These are phyloP conservation scores for Drosophila aldrichi DNA, from an alignment of 2,888 invertebrate species.

Conservation along the genomic window DNA sequence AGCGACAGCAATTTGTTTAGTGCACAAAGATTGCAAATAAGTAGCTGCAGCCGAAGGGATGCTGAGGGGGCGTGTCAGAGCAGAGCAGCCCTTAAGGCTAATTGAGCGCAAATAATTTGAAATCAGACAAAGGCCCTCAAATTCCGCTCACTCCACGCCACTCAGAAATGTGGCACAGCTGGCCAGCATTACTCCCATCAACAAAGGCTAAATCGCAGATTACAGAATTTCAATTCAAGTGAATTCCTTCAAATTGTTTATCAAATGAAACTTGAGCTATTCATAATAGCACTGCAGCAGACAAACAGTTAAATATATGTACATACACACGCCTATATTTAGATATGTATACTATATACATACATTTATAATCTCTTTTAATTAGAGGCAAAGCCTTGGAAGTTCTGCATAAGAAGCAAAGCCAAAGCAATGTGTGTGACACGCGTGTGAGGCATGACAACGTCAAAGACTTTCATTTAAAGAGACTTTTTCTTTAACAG, in stretches of 20 bases:
- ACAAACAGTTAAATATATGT: neutral
- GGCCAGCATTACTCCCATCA: neutral
- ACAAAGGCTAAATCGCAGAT: neutral
- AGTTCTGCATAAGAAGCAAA: neutral
- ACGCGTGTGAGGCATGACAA: neutral
- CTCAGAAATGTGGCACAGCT: neutral
- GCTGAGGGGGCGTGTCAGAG: neutral
- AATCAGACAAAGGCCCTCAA: neutral
- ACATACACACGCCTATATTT: neutral
- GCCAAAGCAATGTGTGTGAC: neutral
- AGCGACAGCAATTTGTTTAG: constrained; percentile 43
- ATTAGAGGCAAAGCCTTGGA: neutral
- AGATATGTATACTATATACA: neutral
- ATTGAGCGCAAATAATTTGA: constrained; percentile 70
- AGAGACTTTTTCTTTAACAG: neutral
- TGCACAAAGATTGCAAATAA: constrained; percentile 39
- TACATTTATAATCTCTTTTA: neutral
- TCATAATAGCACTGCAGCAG: neutral
- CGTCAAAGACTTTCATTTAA: neutral
- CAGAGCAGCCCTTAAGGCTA: constrained; percentile 30
- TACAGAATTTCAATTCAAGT: neutral
- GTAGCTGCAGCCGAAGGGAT: neutral
- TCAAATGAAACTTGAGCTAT: neutral
- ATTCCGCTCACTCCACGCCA: neutral
- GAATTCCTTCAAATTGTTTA: neutral